Evolutionary conservation across 1,140 invertebrate species (phyloP).

Genomic region (Heliothis subflexa): DNA sequence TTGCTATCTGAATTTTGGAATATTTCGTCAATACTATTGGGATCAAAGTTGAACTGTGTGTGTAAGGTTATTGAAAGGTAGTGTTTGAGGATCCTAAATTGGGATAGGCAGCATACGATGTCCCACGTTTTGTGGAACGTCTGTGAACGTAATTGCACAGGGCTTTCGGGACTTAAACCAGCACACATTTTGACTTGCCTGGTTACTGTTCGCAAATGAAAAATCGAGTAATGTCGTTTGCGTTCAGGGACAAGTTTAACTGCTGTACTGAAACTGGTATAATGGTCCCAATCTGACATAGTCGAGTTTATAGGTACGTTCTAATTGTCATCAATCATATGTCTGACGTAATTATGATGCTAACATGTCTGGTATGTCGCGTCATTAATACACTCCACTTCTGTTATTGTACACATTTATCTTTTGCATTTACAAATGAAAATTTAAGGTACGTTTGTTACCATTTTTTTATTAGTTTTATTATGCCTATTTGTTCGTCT

Average conservation of each 20-base stretch:
- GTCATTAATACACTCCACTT: no score
- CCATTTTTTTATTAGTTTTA: no score
- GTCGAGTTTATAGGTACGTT: neutral
- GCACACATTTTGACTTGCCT: constrained; percentile 3
- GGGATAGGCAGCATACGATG: constrained; percentile 10
- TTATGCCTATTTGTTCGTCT: no score
- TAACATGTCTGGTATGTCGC: no score
- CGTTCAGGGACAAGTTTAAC: neutral
- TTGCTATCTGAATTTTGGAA: constrained; percentile 28
- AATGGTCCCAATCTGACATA: neutral
- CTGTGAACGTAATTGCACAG: constrained; percentile 24
- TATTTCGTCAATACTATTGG: constrained; percentile 1
- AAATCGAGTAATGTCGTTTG: constrained; percentile 23
- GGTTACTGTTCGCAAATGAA: neutral
- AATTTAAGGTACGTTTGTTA: no score
- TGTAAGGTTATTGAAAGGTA: constrained; percentile 33
- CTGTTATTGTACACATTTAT: no score
- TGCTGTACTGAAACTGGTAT: neutral
- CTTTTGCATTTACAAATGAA: no score
- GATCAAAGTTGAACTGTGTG: constrained; percentile 28
- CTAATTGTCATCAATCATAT: no score
- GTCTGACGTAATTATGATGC: no score
- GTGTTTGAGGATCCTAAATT: constrained; percentile 16
- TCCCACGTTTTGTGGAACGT: constrained; percentile 18
- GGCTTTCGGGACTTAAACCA: constrained; percentile 1